Conservation (phyloP, 2,888 invertebrate species). For the Alsophila aescularia region DNA sequence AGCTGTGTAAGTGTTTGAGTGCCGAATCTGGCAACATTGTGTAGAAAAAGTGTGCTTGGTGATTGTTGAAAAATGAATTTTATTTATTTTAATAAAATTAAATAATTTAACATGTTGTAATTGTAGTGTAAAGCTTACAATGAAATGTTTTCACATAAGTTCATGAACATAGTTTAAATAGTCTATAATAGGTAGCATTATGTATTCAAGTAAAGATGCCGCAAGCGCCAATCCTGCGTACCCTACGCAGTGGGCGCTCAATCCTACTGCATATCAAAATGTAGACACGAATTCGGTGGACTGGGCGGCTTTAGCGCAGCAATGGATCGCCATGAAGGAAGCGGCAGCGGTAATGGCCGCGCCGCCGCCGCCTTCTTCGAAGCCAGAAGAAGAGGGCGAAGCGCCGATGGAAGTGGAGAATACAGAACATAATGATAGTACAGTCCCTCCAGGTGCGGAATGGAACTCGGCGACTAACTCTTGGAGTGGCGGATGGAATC, state of each 20-base stretch:
- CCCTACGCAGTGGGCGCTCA: conserved; percentile 91
- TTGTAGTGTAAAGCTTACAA: not conserved
- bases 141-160: conserved; percentile 23
- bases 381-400: conserved; percentile 89
- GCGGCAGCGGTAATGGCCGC: conserved; percentile 85
- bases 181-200: conserved; percentile 51
- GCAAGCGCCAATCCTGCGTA: conserved; percentile 86
- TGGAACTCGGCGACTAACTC: conserved; percentile 70
- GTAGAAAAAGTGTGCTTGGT: conserved; percentile 1
- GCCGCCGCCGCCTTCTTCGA: conserved; percentile 84
- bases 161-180: conserved; percentile 19
- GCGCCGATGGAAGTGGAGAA: conserved; percentile 95
- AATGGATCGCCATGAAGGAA: conserved; percentile 99
- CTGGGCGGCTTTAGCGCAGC: conserved; percentile 98
- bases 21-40: not conserved
- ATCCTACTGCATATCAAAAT: conserved; percentile 92
- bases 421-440: conserved; percentile 82
- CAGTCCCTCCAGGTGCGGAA: conserved; percentile 60
- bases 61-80: conserved; percentile 5
- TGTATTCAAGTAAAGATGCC: conserved; percentile 86
- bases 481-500: conserved; percentile 75
- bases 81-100: not conserved
- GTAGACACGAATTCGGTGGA: conserved; percentile 94
- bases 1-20: not conserved
- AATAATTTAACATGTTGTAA: not conserved